phyloP scores from a whole-genome alignment of 2,113 vertebrate species.

The Nematolebias whitei region DNA sequence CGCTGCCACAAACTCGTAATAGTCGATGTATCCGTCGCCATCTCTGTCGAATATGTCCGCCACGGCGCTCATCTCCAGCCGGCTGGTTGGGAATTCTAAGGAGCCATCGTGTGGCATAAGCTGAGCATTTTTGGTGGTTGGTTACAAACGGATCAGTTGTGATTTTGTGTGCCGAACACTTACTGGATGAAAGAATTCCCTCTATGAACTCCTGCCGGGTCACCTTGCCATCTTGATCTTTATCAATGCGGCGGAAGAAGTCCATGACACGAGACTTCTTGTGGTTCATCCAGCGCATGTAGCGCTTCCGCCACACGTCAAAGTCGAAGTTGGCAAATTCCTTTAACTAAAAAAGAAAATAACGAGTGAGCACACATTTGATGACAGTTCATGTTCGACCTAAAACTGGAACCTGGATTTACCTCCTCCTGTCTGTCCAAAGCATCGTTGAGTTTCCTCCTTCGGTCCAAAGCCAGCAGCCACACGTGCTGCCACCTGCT shows the following conservation, averaged over 20 bases:
- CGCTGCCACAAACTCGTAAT: slow-evolving; percentile 98
- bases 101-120: not conserved
- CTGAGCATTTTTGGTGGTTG: not conserved
- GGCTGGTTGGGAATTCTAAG: slow-evolving; percentile 94
- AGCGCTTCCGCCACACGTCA: slow-evolving; percentile 97
- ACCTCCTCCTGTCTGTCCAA: slow-evolving; percentile 97
- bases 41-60: slow-evolving; percentile 98
- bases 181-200: slow-evolving; percentile 98
- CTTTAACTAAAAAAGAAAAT: slow-evolving; percentile 80
- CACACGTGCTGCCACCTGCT: slow-evolving; percentile 99
- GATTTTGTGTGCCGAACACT: slow-evolving; percentile 60
- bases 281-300: slow-evolving; percentile 99
- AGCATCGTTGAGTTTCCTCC: slow-evolving; percentile 95
- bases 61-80: slow-evolving; percentile 98
- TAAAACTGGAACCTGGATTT: not conserved
- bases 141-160: not conserved
- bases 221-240: slow-evolving; percentile 98
- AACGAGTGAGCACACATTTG: not conserved
- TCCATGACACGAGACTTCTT: slow-evolving; percentile 99
- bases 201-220: slow-evolving; percentile 98
- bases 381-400: not conserved
- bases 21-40: slow-evolving; percentile 97
- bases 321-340: slow-evolving; percentile 99
- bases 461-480: slow-evolving; percentile 94
- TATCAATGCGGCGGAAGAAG: slow-evolving; percentile 98